These are phyloP conservation scores for Vespertilio murinus DNA, from an alignment of 2,797 vertebrate genomes.

Conservation along the genomic window DNA sequence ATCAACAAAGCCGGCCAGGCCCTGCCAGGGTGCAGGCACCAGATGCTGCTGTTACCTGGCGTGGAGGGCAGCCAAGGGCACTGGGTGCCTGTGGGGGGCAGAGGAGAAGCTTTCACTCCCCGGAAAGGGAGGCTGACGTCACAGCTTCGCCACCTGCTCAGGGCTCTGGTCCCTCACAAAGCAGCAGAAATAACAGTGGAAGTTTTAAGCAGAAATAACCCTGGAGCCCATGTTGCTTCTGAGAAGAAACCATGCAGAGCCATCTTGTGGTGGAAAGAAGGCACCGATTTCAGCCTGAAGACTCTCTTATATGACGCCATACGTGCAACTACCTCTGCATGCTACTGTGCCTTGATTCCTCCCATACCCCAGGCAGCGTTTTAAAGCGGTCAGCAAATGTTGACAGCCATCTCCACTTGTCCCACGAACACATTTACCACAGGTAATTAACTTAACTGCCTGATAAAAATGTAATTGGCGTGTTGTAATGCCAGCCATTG, in stretches of 20 bases:
- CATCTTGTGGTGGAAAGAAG: constrained; percentile 81
- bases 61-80: no score
- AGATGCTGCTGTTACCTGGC: neutral
- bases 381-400: constrained; percentile 68
- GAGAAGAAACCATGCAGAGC: constrained; percentile 73
- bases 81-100: no score
- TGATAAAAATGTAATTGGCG: constrained; percentile 76
- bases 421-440: constrained; percentile 67
- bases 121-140: neutral
- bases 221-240: rapidly evolving
- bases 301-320: neutral
- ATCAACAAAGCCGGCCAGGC: no score
- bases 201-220: neutral
- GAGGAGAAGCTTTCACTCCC: neutral
- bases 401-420: constrained; percentile 56
- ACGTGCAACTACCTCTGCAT: constrained; percentile 12
- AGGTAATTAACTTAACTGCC: constrained; percentile 79
- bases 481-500: constrained; percentile 48
- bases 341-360: neutral
- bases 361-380: constrained; percentile 21
- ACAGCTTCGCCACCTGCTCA: neutral
- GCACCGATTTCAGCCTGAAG: neutral
- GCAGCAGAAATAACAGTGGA: no score
- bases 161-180: neutral
- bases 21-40: neutral